These are phyloP conservation scores for Tethea ocularis DNA, from an alignment of 2,888 invertebrate genomes.

Conservation along the genomic window DNA sequence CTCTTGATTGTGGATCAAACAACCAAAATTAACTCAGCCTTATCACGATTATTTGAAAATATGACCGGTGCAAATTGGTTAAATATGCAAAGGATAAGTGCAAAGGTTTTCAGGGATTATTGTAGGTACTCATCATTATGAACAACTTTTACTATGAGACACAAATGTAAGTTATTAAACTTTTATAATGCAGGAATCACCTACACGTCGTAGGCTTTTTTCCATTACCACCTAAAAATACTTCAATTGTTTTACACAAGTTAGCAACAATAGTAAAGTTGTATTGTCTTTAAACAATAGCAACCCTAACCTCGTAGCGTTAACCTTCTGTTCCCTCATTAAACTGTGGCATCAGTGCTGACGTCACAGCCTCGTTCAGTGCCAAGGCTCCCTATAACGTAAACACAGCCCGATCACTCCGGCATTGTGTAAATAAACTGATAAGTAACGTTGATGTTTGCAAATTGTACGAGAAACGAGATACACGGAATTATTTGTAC, in stretches of 20 bases:
- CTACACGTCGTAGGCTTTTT: not conserved
- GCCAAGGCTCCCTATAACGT: slow-evolving; percentile 66
- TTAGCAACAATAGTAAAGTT: not conserved
- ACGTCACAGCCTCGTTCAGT: slow-evolving; percentile 65
- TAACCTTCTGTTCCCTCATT: slow-evolving; percentile 42
- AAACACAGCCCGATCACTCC: slow-evolving; percentile 57
- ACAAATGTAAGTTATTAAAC: not conserved
- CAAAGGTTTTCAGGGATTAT: too few relatives aligned
- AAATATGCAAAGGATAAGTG: too few relatives aligned
- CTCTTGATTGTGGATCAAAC: not conserved
- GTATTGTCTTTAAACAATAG: slow-evolving; percentile 6
- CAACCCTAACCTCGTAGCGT: slow-evolving; percentile 25
- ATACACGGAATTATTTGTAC: slow-evolving; percentile 12
- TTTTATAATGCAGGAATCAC: not conserved
- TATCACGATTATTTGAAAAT: not conserved
- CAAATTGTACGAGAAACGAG: slow-evolving; percentile 13
- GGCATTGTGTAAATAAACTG: slow-evolving; percentile 53
- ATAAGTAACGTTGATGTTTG: slow-evolving; percentile 38
- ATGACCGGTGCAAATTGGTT: too few relatives aligned
- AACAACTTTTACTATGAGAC: too few relatives aligned
- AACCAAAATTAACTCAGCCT: not conserved
- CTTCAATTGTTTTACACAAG: not conserved
- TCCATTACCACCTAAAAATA: not conserved
- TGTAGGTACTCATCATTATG: too few relatives aligned
- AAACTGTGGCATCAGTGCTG: slow-evolving; percentile 39